A percentile compares a stretch with the other conserved stretches of the same genome.
Conservation (phyloP, 2,888 invertebrate species). For the Stenolophus ochropezus region DNA sequence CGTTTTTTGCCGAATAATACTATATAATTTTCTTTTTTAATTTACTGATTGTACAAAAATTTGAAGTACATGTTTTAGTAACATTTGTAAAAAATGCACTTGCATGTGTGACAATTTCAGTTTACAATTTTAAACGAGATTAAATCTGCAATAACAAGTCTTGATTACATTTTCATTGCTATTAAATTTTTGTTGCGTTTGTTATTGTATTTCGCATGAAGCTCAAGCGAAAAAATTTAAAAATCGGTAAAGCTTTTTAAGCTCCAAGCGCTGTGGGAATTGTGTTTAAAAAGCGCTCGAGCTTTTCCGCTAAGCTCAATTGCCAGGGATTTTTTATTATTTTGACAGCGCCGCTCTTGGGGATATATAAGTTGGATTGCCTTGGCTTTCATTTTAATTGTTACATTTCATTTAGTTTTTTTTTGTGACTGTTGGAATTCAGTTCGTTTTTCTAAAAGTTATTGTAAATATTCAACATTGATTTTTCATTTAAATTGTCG, state of each 20-base stretch:
- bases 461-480: too few relatives aligned
- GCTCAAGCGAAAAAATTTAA: slow-evolving; percentile 31
- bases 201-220: neutral
- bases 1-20: too few relatives aligned
- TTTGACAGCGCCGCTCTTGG: slow-evolving; percentile 28
- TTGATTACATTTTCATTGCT: slow-evolving; percentile 14
- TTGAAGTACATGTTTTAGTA: too few relatives aligned
- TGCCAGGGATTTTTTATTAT: slow-evolving; percentile 48
- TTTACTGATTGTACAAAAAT: too few relatives aligned
- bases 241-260: slow-evolving; percentile 50
- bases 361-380: neutral
- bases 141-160: neutral
- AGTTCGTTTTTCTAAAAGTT: neutral
- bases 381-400: neutral
- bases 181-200: slow-evolving; percentile 8
- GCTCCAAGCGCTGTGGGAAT: slow-evolving; percentile 65
- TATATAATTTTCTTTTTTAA: too few relatives aligned
- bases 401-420: neutral
- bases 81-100: too few relatives aligned
- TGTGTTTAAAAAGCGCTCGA: slow-evolving; percentile 67
- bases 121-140: too few relatives aligned
- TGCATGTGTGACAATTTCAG: too few relatives aligned
- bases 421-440: neutral
- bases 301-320: slow-evolving; percentile 49
- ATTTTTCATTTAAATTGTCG: too few relatives aligned